Base-by-base conservation (phyloP, 2,113 vertebrate genomes). In the Zapornia atra region DNA sequence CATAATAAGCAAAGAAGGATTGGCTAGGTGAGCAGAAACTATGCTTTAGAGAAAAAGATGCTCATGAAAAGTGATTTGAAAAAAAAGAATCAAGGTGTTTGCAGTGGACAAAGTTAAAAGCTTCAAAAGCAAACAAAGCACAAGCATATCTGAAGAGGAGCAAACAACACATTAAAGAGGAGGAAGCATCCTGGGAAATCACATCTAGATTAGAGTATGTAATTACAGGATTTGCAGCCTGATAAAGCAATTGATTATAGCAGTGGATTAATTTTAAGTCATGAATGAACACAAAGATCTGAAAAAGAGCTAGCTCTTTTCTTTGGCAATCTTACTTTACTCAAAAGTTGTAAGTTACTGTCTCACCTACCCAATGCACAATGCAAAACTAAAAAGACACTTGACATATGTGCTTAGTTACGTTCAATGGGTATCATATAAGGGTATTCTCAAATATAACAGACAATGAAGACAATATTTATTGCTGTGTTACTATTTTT, bases 211-310 rank as follows among this genome's bases (percentile, higher is more conserved):
- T 79, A 85, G 18, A 53, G 69, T 48, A 66, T 82, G 36, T 79
- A 95, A 89, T 89, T 94, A 91, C 44, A 86, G 84, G 84, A 91
- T 92, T 94, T 95, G 21, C 40, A 92, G 81, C 33, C 82, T 91
- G 81, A 91, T 91, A 89, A 96, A 89, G 44, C 38, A 89, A 87
- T 44, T 82, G 44, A 92, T 92, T 85, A 82, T 26, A 94, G 44
- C 34, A 79, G 69, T 78, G 77, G 61, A 94, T 89, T 95, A 84
- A 81, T 83, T 92, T 96, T 82, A 79, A 71, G 48, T 86, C 65
- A 53, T 34, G 48, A 84, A n/a, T 59, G 85, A 87, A 75, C 31
- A 77, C 12, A 24, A 66, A 42, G 60, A 82, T 50, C 65, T 87
- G 69, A 91, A 84, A 90, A 91, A 89, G 48, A 86, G 22, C 5